phyloP scores from a whole-genome alignment of 2,888 invertebrate species.

The Girardia tigrina region DNA sequence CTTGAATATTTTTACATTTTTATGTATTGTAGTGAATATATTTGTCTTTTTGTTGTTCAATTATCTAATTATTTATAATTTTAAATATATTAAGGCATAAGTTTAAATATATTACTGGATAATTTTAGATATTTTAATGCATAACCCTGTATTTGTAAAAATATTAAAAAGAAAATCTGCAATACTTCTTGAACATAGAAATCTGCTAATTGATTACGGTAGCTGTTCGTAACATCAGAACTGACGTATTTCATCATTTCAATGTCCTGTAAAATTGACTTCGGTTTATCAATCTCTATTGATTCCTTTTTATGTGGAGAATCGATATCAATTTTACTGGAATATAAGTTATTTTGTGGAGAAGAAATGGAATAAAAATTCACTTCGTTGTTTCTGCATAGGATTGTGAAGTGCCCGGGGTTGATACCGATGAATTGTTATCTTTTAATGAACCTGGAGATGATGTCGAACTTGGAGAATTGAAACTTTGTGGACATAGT shows the following conservation, averaged over 20 bases:
- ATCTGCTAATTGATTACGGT: constrained; percentile 4
- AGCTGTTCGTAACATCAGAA: constrained; percentile 6
- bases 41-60: no score
- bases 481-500: neutral
- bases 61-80: no score
- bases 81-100: no score
- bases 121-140: no score
- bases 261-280: neutral
- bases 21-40: no score
- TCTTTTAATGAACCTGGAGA: neutral
- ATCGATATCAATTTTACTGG: neutral
- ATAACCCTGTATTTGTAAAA: no score
- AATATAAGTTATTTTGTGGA: neutral
- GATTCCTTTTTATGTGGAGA: neutral
- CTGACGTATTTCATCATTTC: neutral
- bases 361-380: neutral
- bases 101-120: no score
- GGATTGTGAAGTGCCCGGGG: neutral
- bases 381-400: neutral
- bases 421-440: constrained; percentile 7
- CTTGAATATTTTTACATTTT: no score
- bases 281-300: neutral
- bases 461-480: neutral
- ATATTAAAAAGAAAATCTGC: neutral
- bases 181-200: constrained; percentile 16